Evolutionary conservation across 1,140 invertebrate species (phyloP), one percentile per base, ranked within the genome.

Genomic region (Charaxes varanes): DNA sequence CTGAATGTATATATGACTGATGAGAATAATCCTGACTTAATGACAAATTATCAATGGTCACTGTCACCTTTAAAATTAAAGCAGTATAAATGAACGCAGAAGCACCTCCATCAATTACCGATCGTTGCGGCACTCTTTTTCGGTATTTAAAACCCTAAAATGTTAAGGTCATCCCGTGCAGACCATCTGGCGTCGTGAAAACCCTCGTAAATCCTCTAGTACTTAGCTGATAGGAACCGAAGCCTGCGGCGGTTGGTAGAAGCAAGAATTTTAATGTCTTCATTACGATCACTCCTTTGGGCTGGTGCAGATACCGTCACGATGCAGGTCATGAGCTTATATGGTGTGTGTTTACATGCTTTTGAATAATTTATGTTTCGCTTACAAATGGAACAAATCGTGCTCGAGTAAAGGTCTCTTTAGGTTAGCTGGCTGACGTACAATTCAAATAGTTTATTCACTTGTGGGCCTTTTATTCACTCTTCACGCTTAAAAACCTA

Each of bases 331-430:
- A 41, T 41, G 22, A 16, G 41, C 52, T 49, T 55, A 55, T 59
- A 59, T 22, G 48, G 52, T 30, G 31, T 47, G 36, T 51, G 51
- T 59, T 59, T 49, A 48, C 56, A 55, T 52, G 51, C 44, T 46
- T 49, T 45, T 60, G 56, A 57, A 53, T 53, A 48, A 53, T 57
- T 52, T 57, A 57, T 53, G 45, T 43, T 35, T 37, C 18, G 41
- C 27, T 37, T 35, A 27, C 54, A 58, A 53, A 58, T 48, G 41
- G 36, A 18, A 26, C 43, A 30, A 33, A 50, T 58, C 51, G 43
- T 58, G 49, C 33, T 27, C 11, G 6, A 22, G 30, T 35, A 50
- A 58, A 43, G 31, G 35, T 53, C 38, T 30, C 32, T n/a, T 14
- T n/a, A 28, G 27, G 27, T 28, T 12, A 15, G 27, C 2, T n/a